Conservation (phyloP, 2,113 vertebrate genomes). For the Campylomormyrus tamandua region DNA sequence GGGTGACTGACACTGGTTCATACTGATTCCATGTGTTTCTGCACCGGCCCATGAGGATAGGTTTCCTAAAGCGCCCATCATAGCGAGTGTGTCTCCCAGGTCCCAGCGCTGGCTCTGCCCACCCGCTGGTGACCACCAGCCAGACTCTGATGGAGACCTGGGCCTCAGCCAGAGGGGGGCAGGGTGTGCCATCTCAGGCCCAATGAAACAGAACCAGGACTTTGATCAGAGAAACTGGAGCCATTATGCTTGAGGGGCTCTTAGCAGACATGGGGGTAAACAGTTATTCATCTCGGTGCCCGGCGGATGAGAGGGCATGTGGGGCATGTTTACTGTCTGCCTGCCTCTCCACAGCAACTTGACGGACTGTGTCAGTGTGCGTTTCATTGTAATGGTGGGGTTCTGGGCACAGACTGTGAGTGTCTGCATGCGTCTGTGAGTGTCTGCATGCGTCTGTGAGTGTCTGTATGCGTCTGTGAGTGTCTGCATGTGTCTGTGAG, state of each 20-base stretch:
- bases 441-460: constrained; percentile 37
- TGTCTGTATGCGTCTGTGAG: not conserved
- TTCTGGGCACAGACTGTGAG: constrained; percentile 18
- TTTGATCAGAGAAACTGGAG: not conserved
- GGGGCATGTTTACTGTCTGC: not conserved
- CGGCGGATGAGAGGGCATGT: not conserved
- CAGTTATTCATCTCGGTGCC: not conserved
- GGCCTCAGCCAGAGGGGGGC: not conserved
- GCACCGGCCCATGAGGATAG: not conserved
- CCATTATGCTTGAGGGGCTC: constrained; percentile 7
- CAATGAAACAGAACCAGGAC: not conserved
- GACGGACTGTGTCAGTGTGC: not conserved
- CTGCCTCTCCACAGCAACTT: not conserved
- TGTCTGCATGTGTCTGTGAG: not conserved
- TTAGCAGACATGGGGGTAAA: constrained; percentile 19
- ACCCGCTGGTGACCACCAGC: not conserved
- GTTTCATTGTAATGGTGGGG: not conserved
- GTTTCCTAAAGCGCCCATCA: not conserved
- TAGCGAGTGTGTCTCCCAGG: not conserved
- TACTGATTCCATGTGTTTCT: no score
- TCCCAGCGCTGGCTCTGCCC: not conserved
- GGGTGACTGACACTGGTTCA: not conserved
- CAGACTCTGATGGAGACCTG: not conserved
- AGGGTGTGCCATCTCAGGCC: not conserved
- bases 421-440: constrained; percentile 15